Conservation (phyloP, 53 echinoderm and acorn worm genomes). For the Patiria pectinifera region DNA sequence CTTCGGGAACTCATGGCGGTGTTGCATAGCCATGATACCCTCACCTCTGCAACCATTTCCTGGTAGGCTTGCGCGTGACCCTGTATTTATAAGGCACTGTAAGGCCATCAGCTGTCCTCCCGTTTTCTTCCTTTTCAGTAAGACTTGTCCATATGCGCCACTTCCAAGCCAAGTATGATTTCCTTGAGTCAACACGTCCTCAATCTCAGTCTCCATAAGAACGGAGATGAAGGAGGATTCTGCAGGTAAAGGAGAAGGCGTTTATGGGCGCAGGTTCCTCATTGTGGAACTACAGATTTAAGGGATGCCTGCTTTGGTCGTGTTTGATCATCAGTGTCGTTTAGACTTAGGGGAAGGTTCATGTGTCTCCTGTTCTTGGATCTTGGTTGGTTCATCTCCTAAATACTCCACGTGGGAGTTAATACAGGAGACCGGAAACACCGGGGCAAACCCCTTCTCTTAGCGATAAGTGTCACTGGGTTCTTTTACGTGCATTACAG, state of each 20-base stretch:
- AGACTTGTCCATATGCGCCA: conserved; percentile 20
- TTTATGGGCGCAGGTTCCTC: background rate
- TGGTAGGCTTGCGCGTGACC: background rate
- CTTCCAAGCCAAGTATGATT: conserved; percentile 13
- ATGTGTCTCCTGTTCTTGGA: background rate
- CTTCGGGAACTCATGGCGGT: too few relatives aligned
- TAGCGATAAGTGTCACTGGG: too few relatives aligned
- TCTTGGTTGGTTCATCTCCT: too few relatives aligned
- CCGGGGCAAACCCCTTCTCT: too few relatives aligned
- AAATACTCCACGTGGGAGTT: too few relatives aligned
- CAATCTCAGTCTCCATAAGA: conserved; percentile 4
- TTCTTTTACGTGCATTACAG: too few relatives aligned
- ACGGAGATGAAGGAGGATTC: conserved; percentile 28
- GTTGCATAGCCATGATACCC: too few relatives aligned
- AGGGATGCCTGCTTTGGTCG: background rate
- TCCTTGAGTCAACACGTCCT: conserved; percentile 26
- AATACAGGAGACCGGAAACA: too few relatives aligned
- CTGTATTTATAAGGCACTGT: background rate
- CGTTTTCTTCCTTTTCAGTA: conserved; percentile 21
- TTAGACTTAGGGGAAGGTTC: background rate
- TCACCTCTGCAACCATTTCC: too few relatives aligned
- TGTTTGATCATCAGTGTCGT: background rate
- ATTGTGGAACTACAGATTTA: background rate
- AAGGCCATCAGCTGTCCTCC: conserved; percentile 24
- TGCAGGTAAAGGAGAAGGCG: background rate